A percentile compares a stretch with the other conserved stretches of the same genome.
Evolutionary conservation across 2,888 invertebrate species (phyloP).

Genomic region (Dorcus parallelipipedus): DNA sequence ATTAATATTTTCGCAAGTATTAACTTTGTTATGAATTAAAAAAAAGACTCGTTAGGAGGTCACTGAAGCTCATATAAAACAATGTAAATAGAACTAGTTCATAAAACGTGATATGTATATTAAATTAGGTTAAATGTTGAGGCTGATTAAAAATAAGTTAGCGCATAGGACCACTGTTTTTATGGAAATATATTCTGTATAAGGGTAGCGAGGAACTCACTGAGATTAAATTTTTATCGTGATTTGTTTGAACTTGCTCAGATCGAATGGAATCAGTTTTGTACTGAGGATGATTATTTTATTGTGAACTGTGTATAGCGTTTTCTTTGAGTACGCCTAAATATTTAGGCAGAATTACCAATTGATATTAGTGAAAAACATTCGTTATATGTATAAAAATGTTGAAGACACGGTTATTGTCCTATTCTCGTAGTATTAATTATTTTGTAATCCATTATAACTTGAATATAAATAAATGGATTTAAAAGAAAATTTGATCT

Average conservation of each 20-base stretch:
- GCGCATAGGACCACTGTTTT: slow-evolving; percentile 10
- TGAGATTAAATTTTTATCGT: not conserved
- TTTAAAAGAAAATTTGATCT: not conserved
- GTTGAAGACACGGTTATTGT: slow-evolving; percentile 5
- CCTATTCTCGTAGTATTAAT: slow-evolving; percentile 1
- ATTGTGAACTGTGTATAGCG: not conserved
- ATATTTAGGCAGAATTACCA: slow-evolving; percentile 5
- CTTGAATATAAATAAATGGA: slow-evolving; percentile 1
- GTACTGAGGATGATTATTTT: not conserved
- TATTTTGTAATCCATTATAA: slow-evolving; percentile 3
- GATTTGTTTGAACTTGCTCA: slow-evolving; percentile 1
- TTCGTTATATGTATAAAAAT: not conserved
- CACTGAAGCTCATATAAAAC: not conserved
- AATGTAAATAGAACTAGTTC: slow-evolving; percentile 3
- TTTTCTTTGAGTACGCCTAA: not conserved
- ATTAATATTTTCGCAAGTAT: too few relatives aligned
- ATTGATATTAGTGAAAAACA: slow-evolving; percentile 2
- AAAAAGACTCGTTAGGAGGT: too few relatives aligned
- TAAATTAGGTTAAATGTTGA: slow-evolving; percentile 16
- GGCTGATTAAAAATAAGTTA: slow-evolving; percentile 19
- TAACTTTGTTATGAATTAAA: too few relatives aligned
- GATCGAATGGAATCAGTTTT: not conserved
- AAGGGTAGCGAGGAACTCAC: slow-evolving; percentile 1
- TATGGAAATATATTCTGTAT: slow-evolving; percentile 2
- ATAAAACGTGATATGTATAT: slow-evolving; percentile 17